Percentiles rank a stretch among this genome's conserved stretches.
Evolutionary conservation across 2,113 vertebrate species (phyloP).

Genomic region (Ranitomeya imitator): DNA sequence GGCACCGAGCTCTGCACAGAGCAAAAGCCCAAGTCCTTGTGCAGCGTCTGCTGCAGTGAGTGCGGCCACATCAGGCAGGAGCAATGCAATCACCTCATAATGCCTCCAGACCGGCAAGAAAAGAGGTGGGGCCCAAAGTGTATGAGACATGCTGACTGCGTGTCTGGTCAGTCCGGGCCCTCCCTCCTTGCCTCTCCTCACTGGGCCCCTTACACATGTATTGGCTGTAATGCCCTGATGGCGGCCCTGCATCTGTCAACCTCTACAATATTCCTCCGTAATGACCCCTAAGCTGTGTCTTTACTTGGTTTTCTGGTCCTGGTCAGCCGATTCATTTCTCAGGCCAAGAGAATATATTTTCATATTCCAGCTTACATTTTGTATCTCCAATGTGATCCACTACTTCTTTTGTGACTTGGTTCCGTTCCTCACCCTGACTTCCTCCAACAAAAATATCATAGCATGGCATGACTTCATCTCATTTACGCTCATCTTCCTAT

Average conservation of each 20-base stretch:
- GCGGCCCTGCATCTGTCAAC: constrained; percentile 33
- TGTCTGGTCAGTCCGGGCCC: too few species aligned
- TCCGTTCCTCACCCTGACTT: constrained; percentile 61
- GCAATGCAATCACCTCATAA: too few species aligned
- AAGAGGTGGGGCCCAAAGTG: too few species aligned
- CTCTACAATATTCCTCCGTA: constrained; percentile 26
- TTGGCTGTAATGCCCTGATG: too few species aligned
- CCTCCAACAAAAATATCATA: constrained; percentile 52
- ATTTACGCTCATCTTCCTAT: constrained; percentile 19
- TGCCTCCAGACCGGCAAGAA: too few species aligned
- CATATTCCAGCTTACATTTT: constrained; percentile 21
- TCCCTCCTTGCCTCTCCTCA: too few species aligned
- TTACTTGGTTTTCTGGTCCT: constrained; percentile 22
- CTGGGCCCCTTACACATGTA: too few species aligned
- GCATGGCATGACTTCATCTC: constrained; percentile 16
- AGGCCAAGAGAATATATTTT: neutral
- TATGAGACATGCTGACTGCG: too few species aligned
- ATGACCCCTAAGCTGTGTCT: constrained; percentile 12
- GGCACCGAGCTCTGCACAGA: too few species aligned
- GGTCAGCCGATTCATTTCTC: neutral
- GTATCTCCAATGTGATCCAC: constrained; percentile 54
- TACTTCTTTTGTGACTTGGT: constrained; percentile 68
- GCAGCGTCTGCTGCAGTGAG: too few species aligned
- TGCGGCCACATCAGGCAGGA: too few species aligned
- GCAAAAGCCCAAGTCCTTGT: too few species aligned